Conservation (phyloP, 2,113 vertebrate species). For the Diphyllodes magnificus region DNA sequence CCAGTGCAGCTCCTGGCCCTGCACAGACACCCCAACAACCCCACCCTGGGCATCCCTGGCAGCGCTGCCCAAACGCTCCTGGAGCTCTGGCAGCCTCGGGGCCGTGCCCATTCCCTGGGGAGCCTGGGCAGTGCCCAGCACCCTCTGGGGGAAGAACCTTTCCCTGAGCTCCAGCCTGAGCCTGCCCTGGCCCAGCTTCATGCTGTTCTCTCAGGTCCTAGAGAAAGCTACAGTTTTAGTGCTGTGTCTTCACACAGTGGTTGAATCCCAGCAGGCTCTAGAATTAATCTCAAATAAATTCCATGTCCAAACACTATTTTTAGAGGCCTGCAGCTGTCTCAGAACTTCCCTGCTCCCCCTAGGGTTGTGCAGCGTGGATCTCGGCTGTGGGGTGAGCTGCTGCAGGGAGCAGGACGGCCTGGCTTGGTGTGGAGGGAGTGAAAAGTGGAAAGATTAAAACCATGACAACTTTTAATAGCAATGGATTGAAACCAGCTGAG, state of each 20-base stretch:
- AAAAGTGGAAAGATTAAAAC: not conserved
- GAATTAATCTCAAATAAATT: slow-evolving; percentile 8
- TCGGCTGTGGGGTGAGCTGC: not conserved
- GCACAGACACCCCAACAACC: not conserved
- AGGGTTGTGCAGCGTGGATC: not conserved
- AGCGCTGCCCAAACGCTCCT: not conserved
- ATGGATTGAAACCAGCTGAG: slow-evolving; percentile 5
- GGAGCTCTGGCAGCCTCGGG: not conserved
- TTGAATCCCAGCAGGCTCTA: not conserved
- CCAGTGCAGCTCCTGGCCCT: fast-evolving
- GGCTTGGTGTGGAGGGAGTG: not conserved
- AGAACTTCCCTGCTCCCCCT: not conserved
- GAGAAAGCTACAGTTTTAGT: not conserved
- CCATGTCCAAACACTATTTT: not conserved
- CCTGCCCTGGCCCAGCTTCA: not conserved
- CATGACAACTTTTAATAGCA: not conserved
- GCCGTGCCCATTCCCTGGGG: not conserved
- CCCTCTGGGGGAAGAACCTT: not conserved
- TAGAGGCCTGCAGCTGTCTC: not conserved
- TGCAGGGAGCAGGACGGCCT: not conserved
- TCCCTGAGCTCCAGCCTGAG: not conserved
- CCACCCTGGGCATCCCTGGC: not conserved
- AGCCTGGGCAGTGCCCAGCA: not conserved
- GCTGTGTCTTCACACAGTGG: not conserved
- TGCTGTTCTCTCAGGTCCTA: not conserved